phyloP scores from a whole-genome alignment of 2,113 vertebrate species.

The Melanerpes formicivorus region DNA sequence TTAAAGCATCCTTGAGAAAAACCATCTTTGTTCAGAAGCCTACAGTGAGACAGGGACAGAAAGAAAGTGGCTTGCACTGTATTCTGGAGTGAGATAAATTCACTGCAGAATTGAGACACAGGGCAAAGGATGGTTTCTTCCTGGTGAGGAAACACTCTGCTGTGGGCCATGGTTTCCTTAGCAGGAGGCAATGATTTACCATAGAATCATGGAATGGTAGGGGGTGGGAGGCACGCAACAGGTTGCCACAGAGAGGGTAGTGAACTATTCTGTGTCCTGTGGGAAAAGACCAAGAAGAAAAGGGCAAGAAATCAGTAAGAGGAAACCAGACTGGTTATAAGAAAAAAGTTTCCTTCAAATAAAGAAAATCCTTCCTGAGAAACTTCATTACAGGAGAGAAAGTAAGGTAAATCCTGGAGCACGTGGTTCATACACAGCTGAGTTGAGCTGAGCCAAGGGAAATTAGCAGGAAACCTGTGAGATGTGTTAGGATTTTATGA shows the following conservation, averaged over 20 bases:
- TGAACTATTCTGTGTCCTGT: background rate
- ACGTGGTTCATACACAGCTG: background rate
- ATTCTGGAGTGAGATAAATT: background rate
- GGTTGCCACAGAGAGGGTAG: background rate
- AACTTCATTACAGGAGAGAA: slow-evolving; percentile 5
- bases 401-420: slow-evolving; percentile 24
- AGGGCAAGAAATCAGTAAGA: background rate
- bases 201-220: too few species aligned
- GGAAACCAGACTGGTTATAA: background rate
- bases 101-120: background rate
- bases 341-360: slow-evolving; percentile 3
- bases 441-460: slow-evolving; percentile 21
- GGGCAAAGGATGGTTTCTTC: background rate
- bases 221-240: background rate
- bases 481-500: slow-evolving; percentile 18
- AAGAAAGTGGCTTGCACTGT: background rate
- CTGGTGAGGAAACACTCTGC: background rate
- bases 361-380: slow-evolving; percentile 3
- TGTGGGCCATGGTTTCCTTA: background rate
- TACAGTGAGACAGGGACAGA: background rate
- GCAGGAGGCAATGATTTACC: background rate
- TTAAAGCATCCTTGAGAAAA: slow-evolving; percentile 16
- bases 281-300: background rate
- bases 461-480: slow-evolving; percentile 26
- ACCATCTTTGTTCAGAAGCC: background rate